Evolutionary conservation across 2,113 vertebrate genomes (phyloP), one percentile per base, ranked within the genome.

Genomic region (Chamaea fasciata): DNA sequence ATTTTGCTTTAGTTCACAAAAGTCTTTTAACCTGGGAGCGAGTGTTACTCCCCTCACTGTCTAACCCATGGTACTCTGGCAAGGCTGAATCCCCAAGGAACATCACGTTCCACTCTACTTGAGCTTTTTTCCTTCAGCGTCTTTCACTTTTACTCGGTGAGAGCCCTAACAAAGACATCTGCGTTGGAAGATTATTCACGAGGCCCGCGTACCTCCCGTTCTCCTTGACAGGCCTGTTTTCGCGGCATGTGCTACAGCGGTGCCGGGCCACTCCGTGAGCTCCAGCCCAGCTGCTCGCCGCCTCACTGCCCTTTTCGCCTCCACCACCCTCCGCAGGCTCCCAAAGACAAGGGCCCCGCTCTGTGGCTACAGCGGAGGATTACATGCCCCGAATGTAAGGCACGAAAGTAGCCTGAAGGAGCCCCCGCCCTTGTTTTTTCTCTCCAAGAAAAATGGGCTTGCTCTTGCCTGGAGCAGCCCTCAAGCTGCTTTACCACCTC

Each of bases 171-270:
- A 89, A 89, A 82, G 28, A 21, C 33, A 62, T 37, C 62, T 47
- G n/a, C 0, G 0, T 71, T 62, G 42, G 63, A 79, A 88, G 52
- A 24, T 81, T 47, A 78, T 86, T 93, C 95, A 87, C 9, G 0
- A 79, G 80, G 55, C 37, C 35, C 42, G 6, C 39, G 33, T 44
- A 59, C 22, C 9, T 80, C 44, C 52, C n/a, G 10, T 76, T 87
- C 52, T 74, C 42, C n/a, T 75, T n/a, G n/a, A 20, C 0, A 5
- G 77, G 56, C 22, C 41, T 2, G 1, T 64, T 94, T 67, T 53
- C 0, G 0, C 64, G 37, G 60, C 57, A 79, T 70, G 59, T 59
- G 46, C 76, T 44, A 12, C 0, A 10, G 67, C 31, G 65, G 68
- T 60, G 68, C 76, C 10, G 73, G 77, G 80, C 65, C 50, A 21